A percentile compares a stretch with the other conserved stretches of the same genome.
These are phyloP conservation scores for Piprites chloris DNA, from an alignment of 2,113 vertebrate species.

Conservation along the genomic window DNA sequence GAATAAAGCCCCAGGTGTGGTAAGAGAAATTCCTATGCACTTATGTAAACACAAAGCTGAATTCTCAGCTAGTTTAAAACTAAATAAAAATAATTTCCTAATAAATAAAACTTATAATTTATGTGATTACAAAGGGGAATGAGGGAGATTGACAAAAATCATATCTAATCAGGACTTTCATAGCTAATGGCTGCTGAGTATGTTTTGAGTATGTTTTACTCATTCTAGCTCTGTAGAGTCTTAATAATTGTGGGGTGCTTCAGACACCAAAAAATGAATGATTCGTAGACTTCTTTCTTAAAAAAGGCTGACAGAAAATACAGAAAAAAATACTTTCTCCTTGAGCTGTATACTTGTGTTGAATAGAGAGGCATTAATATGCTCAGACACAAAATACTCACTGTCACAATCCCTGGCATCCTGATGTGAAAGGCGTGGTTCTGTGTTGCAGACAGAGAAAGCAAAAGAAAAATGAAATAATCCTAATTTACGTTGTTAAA, in stretches of 20 bases:
- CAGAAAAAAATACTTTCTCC: not conserved
- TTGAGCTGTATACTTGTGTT: not conserved
- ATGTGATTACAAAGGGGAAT: not conserved
- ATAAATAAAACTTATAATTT: not conserved
- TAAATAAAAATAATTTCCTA: not conserved
- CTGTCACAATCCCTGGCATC: not conserved
- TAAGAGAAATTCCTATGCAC: not conserved
- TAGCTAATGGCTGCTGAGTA: not conserved
- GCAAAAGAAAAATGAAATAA: not conserved
- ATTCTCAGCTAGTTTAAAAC: constrained; percentile 17
- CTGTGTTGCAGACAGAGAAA: not conserved
- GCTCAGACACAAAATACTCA: not conserved
- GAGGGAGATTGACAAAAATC: not conserved
- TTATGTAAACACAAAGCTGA: not conserved
- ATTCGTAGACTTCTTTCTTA: not conserved
- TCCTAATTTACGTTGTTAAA: not conserved
- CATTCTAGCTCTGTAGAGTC: not conserved
- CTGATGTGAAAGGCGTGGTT: not conserved
- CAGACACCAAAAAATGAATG: not conserved
- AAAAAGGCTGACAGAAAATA: not conserved
- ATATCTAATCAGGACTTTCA: not conserved
- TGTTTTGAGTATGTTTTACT: not conserved
- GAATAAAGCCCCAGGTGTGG: fast-evolving
- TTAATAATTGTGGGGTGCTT: not conserved
- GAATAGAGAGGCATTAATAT: not conserved